These are phyloP conservation scores for Vultur gryphus DNA, from an alignment of 2,797 vertebrate species.

Conservation along the genomic window DNA sequence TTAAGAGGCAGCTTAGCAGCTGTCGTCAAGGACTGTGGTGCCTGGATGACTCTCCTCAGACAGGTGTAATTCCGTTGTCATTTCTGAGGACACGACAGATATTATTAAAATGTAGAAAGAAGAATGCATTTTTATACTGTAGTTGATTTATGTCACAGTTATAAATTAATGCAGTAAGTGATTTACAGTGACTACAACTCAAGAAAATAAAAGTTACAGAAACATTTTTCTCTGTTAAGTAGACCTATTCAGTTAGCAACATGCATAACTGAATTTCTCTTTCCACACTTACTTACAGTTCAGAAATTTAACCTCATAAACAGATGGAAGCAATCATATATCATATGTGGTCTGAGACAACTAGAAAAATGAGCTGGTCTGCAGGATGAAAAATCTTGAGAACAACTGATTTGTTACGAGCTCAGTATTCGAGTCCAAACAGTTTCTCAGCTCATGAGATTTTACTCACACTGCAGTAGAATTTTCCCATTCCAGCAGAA, in stretches of 20 bases:
- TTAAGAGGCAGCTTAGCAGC: background rate
- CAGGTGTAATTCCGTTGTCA: background rate
- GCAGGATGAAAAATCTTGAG: background rate
- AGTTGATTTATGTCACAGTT: background rate
- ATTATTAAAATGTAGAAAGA: background rate
- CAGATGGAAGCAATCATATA: conserved; percentile 15
- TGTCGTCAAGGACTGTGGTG: background rate
- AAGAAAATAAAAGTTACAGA: background rate
- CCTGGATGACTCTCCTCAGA: background rate
- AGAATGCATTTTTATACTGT: background rate
- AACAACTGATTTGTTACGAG: background rate
- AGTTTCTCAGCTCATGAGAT: background rate
- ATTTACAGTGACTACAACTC: background rate
- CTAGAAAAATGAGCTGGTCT: background rate
- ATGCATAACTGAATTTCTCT: background rate
- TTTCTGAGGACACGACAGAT: background rate
- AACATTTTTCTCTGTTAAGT: background rate
- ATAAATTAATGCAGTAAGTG: background rate
- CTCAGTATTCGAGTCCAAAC: background rate
- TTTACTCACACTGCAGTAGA: background rate
- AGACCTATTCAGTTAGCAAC: background rate
- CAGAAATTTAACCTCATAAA: conserved; percentile 1
- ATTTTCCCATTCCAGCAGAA: background rate
- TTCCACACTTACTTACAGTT: background rate
- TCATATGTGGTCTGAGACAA: background rate